Evolutionary conservation across 2,888 invertebrate genomes (phyloP).

Genomic region (Calliphora vomitoria): DNA sequence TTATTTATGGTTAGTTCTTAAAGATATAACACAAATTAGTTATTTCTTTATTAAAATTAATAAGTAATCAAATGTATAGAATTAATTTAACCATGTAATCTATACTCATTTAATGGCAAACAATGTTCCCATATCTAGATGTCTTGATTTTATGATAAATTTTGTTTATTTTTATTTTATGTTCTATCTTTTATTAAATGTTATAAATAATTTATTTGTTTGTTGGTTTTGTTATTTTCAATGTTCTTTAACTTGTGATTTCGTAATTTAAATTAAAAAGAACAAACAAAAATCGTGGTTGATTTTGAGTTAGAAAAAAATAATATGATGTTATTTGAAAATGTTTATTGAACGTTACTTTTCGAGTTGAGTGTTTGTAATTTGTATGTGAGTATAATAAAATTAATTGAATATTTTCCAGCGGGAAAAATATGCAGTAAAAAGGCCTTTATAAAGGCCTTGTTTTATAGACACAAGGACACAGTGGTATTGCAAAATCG

Average conservation of each 20-base stretch:
- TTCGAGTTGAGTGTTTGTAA: too few species aligned
- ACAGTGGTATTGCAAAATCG: too few species aligned
- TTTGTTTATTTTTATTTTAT: too few species aligned
- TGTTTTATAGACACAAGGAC: too few species aligned
- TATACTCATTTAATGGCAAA: neutral
- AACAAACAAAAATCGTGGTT: conserved; percentile 26
- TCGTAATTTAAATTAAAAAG: neutral
- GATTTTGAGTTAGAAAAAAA: conserved; percentile 4
- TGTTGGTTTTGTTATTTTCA: neutral
- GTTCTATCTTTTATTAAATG: too few species aligned
- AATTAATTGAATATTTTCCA: conserved; percentile 2
- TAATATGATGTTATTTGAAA: neutral
- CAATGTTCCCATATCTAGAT: neutral
- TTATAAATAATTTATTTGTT: neutral
- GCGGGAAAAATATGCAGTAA: too few species aligned
- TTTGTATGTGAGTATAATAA: neutral
- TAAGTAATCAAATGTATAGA: neutral
- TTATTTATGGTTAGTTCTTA: too few species aligned
- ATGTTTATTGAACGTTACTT: conserved; percentile 5
- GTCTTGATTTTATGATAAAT: neutral
- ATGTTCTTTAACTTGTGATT: neutral
- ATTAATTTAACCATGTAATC: neutral
- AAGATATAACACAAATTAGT: too few species aligned
- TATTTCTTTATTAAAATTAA: neutral
- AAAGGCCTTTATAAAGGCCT: too few species aligned